Evolutionary conservation across 1,140 invertebrate species (phyloP).

Genomic region (Ericerus pela): DNA sequence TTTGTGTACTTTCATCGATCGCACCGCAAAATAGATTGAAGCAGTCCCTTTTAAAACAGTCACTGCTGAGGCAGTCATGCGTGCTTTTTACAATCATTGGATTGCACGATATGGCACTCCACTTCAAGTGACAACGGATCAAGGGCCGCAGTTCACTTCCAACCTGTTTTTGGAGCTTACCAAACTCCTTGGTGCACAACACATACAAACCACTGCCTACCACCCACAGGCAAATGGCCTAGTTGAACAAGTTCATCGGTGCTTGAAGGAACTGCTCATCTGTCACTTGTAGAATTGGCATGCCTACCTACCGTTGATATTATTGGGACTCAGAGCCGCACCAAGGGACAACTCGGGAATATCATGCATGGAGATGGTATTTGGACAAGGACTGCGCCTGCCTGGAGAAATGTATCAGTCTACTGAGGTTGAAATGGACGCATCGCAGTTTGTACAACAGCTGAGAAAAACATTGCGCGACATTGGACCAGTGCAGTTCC

Average conservation of each 20-base stretch:
- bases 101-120: constrained; percentile 27
- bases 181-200: neutral
- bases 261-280: constrained; percentile 30
- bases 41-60: constrained; percentile 22
- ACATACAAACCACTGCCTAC: constrained; percentile 27
- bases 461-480: no score
- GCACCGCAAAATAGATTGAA: constrained; percentile 28
- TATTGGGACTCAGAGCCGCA: no score
- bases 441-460: no score
- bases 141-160: constrained; percentile 28
- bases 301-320: no score
- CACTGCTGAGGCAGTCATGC: constrained; percentile 26
- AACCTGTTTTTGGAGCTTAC: neutral
- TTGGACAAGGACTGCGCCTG: no score
- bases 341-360: no score
- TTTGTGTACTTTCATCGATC: constrained; percentile 26
- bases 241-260: constrained; percentile 25
- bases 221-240: constrained; percentile 28
- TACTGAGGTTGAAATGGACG: no score
- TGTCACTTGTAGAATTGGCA: no score
- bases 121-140: constrained; percentile 24
- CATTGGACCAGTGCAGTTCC: no score
- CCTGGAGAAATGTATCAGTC: no score
- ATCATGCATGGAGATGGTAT: no score
- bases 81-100: constrained; percentile 15